Conservation (phyloP, 1,140 invertebrate species). For the Alviniconcha marisindica region DNA sequence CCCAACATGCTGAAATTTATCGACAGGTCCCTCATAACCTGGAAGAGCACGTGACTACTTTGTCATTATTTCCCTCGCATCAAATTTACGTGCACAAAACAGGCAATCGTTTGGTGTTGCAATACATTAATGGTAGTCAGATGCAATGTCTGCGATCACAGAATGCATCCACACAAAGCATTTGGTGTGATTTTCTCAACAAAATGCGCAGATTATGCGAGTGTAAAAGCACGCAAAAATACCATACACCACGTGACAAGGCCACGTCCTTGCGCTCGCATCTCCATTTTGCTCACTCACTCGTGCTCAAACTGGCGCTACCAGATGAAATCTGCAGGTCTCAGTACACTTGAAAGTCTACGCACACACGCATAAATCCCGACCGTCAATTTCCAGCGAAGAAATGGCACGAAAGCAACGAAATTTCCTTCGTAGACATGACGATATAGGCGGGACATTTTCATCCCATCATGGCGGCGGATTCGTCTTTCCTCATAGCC, state of each 20-base stretch:
- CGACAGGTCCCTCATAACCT: conserved; percentile 32
- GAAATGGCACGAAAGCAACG: background rate
- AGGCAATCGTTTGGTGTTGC: background rate
- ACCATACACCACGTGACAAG: conserved; percentile 42
- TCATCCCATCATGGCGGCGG: conserved; percentile 44
- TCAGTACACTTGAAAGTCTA: background rate
- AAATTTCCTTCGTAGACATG: conserved; percentile 30
- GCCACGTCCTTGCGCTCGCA: conserved; percentile 41
- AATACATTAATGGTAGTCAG: background rate
- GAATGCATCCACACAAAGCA: background rate
- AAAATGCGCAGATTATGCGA: background rate
- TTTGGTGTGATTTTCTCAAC: background rate
- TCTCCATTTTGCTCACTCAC: conserved; percentile 32
- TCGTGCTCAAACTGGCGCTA: background rate
- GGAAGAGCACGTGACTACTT: conserved; percentile 39
- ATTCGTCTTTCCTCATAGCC: conserved; percentile 28
- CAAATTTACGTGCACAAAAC: background rate
- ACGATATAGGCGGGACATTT: conserved; percentile 26
- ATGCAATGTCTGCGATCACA: background rate
- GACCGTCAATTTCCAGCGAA: conserved; percentile 2
- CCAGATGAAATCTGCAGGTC: background rate
- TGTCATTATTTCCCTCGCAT: conserved; percentile 37
- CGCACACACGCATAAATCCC: background rate
- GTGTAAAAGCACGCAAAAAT: conserved; percentile 30
- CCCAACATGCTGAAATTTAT: conserved; percentile 29